Base-by-base conservation (phyloP, 2,888 invertebrate species). In the Cantharis lateralis region DNA sequence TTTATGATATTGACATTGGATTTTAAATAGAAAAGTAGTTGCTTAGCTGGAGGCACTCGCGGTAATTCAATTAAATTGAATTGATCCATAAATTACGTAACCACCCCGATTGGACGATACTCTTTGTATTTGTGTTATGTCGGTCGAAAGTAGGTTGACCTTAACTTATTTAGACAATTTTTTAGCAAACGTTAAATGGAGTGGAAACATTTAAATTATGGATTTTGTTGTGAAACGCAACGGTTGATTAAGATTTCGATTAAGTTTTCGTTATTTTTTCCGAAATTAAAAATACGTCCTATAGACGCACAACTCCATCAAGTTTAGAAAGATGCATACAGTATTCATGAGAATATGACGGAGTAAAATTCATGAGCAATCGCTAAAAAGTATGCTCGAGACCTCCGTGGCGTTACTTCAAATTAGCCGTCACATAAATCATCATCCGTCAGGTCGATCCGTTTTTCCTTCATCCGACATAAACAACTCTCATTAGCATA, bases 391-490 rank as follows among this genome's bases (percentile, higher is more conserved):
- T 72, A 68, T 61, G 66, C 61, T 68, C 24, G 48, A 64, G 74
- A 72, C 72, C 75, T 70, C 70, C 66, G 71, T 68, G 70, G 75
- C 74, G 76, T 78, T 75, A 71, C 70, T 74, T 76, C 73, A 70
- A 78, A 78, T 78, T 78, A 76, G 71, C 76, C 76, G 76, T 76
- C 78, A 71, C 76, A 78, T 78, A 78, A 78, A 78, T 78, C 78
- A 78, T 78, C 76, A 78, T 78, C 78, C 78, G 76, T 78, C 78
- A 78, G 72, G 71, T 68, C 71, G 73, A 76, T 78, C 76, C 69
- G 71, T 76, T 76, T 66, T 68, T 74, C 76, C 76, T 73, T 78
- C 74, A 68, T 68, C 70, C 74, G 71, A 76, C 76, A 74, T 78
- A 78, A 78, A 78, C 75, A 75, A 61, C 24, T 72, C 71, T 61